phyloP scores from a whole-genome alignment of 2,113 vertebrate species.

The Solenodon paradoxus region DNA sequence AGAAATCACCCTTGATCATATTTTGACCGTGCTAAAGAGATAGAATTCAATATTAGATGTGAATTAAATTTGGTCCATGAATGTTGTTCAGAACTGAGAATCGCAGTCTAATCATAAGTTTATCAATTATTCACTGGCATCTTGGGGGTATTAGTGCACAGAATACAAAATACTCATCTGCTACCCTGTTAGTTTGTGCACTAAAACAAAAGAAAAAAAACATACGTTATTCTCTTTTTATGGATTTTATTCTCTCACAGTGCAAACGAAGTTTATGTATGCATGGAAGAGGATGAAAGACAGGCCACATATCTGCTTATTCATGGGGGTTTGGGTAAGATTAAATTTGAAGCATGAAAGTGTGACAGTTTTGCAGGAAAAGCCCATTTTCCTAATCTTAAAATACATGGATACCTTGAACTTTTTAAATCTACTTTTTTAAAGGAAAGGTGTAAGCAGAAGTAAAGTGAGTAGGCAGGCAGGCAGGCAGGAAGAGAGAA shows the following conservation, averaged over 20 bases:
- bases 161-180: constrained; percentile 38
- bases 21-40: constrained; percentile 42
- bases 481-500: no score
- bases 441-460: no score
- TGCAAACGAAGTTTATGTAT: background rate
- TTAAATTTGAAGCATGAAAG: constrained; percentile 36
- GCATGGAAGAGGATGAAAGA: background rate
- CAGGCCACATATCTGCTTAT: background rate
- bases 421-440: no score
- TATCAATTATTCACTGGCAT: constrained; percentile 64
- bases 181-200: constrained; percentile 35
- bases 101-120: constrained; percentile 61
- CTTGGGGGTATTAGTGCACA: constrained; percentile 28
- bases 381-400: background rate
- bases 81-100: constrained; percentile 46
- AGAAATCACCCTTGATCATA: constrained; percentile 35
- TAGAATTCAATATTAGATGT: constrained; percentile 30
- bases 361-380: constrained; percentile 28
- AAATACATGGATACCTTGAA: background rate
- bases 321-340: background rate
- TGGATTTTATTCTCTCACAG: background rate
- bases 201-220: constrained; percentile 22
- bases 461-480: no score
- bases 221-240: background rate
- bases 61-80: constrained; percentile 55